A percentile compares a stretch with the other conserved stretches of the same genome.
phyloP scores from a whole-genome alignment of 2,113 vertebrate genomes.

The Menura novaehollandiae region DNA sequence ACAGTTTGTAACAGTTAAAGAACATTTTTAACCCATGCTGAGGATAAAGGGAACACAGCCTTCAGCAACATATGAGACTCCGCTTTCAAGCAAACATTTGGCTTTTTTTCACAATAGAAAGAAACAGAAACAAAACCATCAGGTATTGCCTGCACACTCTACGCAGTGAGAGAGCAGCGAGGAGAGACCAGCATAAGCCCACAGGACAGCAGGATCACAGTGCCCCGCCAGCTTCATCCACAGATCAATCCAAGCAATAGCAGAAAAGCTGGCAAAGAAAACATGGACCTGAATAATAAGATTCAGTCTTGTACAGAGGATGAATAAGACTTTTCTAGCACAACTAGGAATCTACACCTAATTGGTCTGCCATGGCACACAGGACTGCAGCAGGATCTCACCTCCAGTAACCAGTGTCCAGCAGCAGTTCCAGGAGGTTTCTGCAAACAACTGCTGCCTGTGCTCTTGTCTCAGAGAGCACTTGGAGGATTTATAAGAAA shows the following conservation, averaged over 20 bases:
- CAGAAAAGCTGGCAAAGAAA: not conserved
- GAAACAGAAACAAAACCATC: not conserved
- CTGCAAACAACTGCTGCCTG: not conserved
- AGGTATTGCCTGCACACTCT: not conserved
- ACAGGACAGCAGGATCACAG: not conserved
- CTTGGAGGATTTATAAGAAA: not conserved
- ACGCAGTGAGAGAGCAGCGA: rapidly evolving
- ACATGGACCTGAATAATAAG: not conserved
- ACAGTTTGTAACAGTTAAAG: not conserved
- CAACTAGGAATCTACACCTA: not conserved
- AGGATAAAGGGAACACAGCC: not conserved
- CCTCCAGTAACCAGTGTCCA: not conserved
- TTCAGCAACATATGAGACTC: not conserved
- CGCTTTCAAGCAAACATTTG: not conserved
- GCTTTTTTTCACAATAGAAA: not conserved
- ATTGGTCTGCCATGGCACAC: not conserved
- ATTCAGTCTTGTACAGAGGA: not conserved
- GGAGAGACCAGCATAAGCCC: not conserved
- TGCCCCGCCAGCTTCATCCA: not conserved
- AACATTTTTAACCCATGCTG: not conserved
- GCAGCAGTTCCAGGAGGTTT: not conserved
- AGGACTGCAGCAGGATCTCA: not conserved
- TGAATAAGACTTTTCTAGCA: not conserved
- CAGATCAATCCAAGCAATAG: not conserved
- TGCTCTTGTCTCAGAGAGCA: not conserved